phyloP scores from a whole-genome alignment of 2,113 vertebrate genomes.

The Xyliphius kryptos region DNA sequence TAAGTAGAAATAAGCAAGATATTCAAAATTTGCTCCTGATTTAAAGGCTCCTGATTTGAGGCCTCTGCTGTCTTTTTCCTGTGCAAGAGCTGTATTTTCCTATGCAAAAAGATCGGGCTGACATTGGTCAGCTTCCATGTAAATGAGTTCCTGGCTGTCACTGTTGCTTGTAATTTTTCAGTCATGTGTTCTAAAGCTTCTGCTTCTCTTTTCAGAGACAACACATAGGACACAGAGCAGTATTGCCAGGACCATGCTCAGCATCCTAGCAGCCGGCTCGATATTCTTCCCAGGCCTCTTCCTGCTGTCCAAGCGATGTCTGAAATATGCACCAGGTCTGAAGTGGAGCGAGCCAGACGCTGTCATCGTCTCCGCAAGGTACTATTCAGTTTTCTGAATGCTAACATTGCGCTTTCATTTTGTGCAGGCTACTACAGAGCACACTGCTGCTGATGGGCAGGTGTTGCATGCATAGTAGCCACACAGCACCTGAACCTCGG shows the following conservation, averaged over 20 bases:
- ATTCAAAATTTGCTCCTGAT: too few species aligned
- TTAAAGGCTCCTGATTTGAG: too few species aligned
- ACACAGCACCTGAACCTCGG: too few species aligned
- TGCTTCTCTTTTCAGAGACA: conserved; percentile 12
- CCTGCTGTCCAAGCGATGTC: conserved; percentile 65
- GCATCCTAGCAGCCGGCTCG: conserved; percentile 69
- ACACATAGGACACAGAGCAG: conserved; percentile 24
- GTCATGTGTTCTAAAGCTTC: conserved; percentile 6
- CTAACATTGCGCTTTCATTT: too few species aligned
- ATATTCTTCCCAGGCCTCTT: conserved; percentile 82
- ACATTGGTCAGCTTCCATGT: background rate
- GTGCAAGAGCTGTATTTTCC: background rate
- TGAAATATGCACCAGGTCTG: conserved; percentile 61
- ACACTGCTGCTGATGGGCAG: too few species aligned
- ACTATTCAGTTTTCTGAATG: conserved; percentile 12
- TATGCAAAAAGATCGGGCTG: background rate
- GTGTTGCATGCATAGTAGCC: too few species aligned
- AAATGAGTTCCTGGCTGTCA: background rate
- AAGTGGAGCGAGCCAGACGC: conserved; percentile 74
- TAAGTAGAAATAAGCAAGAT: too few species aligned
- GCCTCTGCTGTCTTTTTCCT: too few species aligned
- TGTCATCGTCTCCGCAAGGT: conserved; percentile 75
- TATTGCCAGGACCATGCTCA: conserved; percentile 62
- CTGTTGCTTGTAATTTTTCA: background rate
- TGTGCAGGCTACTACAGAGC: too few species aligned